Percentiles rank a stretch among this genome's conserved stretches.
Evolutionary conservation across 2,888 invertebrate species (phyloP).

Genomic region (Abrostola tripartita): DNA sequence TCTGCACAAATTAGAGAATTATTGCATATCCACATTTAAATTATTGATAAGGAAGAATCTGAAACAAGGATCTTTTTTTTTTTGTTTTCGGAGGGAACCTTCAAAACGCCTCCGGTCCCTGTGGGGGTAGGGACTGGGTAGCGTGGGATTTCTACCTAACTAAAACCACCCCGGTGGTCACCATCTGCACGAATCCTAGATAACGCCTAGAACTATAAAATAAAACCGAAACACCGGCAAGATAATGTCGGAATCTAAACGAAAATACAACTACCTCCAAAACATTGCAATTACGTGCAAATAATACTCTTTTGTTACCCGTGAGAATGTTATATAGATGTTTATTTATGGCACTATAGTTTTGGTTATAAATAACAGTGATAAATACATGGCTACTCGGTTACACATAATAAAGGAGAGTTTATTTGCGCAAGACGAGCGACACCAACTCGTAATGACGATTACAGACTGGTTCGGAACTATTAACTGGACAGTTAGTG

Average conservation of each 20-base stretch:
- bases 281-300: conserved; percentile 4
- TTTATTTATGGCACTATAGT: not conserved
- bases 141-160: no score
- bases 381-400: not conserved
- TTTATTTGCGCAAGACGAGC: conserved; percentile 16
- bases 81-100: no score
- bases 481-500: not conserved
- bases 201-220: no score
- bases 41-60: no score
- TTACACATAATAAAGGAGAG: conserved; percentile 11
- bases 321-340: not conserved
- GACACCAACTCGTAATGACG: conserved; percentile 20
- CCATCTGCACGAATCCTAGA: no score
- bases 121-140: no score
- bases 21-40: no score
- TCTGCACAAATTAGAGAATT: no score
- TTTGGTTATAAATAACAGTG: conserved; percentile 4
- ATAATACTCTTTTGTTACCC: not conserved
- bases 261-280: not conserved
- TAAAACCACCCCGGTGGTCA: no score
- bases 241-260: not conserved
- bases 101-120: no score
- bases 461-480: conserved; percentile 13
- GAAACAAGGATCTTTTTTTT: no score
- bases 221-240: not conserved